phyloP scores from a whole-genome alignment of 2,888 invertebrate genomes.

The Lochmaea capreae region DNA sequence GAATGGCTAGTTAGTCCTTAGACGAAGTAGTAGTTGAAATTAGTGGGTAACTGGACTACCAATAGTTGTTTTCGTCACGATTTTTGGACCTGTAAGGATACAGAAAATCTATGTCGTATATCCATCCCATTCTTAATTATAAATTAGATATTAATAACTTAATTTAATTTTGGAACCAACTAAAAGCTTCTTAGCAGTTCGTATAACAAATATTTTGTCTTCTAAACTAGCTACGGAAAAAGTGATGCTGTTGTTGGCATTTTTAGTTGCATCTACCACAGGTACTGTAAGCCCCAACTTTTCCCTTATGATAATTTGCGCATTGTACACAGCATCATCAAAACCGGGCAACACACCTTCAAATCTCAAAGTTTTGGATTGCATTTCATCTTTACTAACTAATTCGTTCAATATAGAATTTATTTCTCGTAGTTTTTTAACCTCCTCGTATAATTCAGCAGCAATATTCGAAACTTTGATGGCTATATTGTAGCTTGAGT shows the following conservation, averaged over 20 bases:
- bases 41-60: no score
- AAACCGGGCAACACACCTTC: slow-evolving; percentile 47
- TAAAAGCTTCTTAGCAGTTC: slow-evolving; percentile 51
- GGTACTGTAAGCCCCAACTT: slow-evolving; percentile 52
- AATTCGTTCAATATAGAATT: slow-evolving; percentile 46
- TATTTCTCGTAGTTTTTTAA: slow-evolving; percentile 44
- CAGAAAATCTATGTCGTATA: no score
- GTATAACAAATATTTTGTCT: slow-evolving; percentile 54
- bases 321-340: slow-evolving; percentile 44
- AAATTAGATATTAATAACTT: slow-evolving; percentile 27
- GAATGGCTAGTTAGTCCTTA: no score
- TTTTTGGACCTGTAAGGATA: no score
- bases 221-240: slow-evolving; percentile 52
- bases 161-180: slow-evolving; percentile 49
- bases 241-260: slow-evolving; percentile 49
- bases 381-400: slow-evolving; percentile 43
- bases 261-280: slow-evolving; percentile 49
- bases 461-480: slow-evolving; percentile 47
- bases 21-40: no score
- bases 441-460: slow-evolving; percentile 44
- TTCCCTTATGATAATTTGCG: slow-evolving; percentile 50
- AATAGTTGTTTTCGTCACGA: no score
- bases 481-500: slow-evolving; percentile 31
- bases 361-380: slow-evolving; percentile 44
- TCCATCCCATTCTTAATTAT: neutral